Conservation (phyloP, 2,888 invertebrate genomes). For the Sinelater perroti region DNA sequence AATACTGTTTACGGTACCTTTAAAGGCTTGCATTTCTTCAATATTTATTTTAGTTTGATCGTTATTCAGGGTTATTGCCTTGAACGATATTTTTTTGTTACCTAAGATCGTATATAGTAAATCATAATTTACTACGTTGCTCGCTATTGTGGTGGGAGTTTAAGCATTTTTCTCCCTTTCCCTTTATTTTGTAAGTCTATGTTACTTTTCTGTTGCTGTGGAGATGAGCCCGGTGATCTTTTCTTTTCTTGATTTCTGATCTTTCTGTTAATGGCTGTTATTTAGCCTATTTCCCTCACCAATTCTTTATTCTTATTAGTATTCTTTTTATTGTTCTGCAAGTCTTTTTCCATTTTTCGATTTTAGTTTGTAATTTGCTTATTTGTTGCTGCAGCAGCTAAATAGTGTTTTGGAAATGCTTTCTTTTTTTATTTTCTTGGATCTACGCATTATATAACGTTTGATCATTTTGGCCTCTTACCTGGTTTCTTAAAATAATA, state of each 20-base stretch:
- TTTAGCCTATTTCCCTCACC: constrained; percentile 2
- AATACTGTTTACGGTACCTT: neutral
- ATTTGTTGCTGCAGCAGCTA: constrained; percentile 4
- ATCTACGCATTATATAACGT: constrained; percentile 13
- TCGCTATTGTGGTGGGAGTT: constrained; percentile 22
- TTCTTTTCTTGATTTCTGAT: constrained; percentile 5
- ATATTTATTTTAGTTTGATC: constrained; percentile 22
- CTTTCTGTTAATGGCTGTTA: constrained; percentile 3
- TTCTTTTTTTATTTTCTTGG: constrained; percentile 4
- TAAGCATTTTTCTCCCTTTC: constrained; percentile 4
- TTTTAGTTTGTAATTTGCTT: neutral
- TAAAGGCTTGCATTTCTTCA: constrained; percentile 13
- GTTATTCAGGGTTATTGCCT: constrained; percentile 16
- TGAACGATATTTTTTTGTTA: neutral
- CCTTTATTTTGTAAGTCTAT: constrained; percentile 6
- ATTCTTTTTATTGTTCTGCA: neutral
- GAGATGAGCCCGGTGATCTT: constrained; percentile 2
- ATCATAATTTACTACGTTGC: constrained; percentile 13
- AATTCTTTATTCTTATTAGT: constrained; percentile 5
- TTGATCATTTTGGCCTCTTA: constrained; percentile 8
- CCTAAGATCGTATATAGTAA: neutral
- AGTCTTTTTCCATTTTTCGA: constrained; percentile 1
- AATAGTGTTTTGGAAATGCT: neutral
- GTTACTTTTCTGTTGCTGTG: constrained; percentile 4
- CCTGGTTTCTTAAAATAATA: constrained; percentile 2